phyloP scores from a whole-genome alignment of 2,888 invertebrate species.

The Cryptus viduatorius region DNA sequence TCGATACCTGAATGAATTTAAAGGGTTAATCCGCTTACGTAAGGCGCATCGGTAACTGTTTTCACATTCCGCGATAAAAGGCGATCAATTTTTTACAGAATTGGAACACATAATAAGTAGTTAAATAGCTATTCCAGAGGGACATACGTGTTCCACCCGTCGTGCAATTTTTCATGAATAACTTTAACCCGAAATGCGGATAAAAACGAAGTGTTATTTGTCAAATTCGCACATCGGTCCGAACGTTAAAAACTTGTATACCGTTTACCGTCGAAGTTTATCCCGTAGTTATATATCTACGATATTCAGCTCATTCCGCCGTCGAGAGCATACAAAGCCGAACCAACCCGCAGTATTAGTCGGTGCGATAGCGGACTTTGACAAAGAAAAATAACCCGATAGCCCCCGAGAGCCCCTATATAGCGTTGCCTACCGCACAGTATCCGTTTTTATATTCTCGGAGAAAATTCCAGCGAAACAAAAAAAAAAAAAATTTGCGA shows the following conservation, averaged over 20 bases:
- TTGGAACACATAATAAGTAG: too few relatives aligned
- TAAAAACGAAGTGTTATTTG: too few relatives aligned
- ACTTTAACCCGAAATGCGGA: too few relatives aligned
- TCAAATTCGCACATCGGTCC: too few relatives aligned
- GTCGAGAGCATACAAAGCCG: background rate
- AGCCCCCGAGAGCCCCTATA: background rate
- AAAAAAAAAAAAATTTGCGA: constrained; percentile 2
- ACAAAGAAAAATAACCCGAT: constrained; percentile 49
- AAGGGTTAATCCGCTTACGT: too few relatives aligned
- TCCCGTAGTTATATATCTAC: background rate
- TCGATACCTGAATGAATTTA: too few relatives aligned
- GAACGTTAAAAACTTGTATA: background rate
- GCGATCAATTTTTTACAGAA: too few relatives aligned
- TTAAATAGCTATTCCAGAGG: too few relatives aligned
- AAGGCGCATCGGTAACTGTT: too few relatives aligned
- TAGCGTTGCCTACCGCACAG: background rate
- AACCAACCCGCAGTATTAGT: constrained; percentile 25
- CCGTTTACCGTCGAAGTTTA: background rate
- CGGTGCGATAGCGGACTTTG: constrained; percentile 23
- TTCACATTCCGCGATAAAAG: too few relatives aligned
- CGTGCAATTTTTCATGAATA: too few relatives aligned
- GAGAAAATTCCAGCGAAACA: constrained; percentile 4
- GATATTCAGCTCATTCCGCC: background rate
- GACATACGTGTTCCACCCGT: too few relatives aligned
- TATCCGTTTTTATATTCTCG: constrained; percentile 24